Percentiles rank a stretch among this genome's conserved stretches.
These are phyloP conservation scores for Agonopterix subpropinquella DNA, from an alignment of 2,888 invertebrate genomes.

Conservation along the genomic window DNA sequence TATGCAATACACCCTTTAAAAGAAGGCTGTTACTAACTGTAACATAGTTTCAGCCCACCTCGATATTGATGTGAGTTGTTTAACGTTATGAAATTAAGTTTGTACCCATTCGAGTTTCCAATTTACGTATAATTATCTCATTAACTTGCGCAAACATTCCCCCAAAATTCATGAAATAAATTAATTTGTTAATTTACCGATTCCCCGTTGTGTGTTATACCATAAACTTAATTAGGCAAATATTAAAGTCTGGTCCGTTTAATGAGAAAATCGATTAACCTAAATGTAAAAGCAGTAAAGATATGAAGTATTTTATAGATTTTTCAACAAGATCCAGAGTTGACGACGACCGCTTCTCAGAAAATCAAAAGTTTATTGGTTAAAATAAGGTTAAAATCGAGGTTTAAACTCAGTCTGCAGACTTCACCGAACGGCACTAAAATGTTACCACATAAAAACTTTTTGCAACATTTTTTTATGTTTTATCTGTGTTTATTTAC, in stretches of 20 bases:
- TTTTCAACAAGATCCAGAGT: neutral
- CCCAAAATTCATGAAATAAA: too few relatives aligned
- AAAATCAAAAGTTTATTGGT: constrained; percentile 1
- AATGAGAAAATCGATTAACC: constrained; percentile 12
- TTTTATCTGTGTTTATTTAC: neutral
- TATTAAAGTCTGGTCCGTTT: constrained; percentile 2
- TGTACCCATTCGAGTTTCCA: too few relatives aligned
- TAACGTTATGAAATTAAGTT: too few relatives aligned
- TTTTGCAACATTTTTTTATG: neutral
- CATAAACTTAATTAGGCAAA: constrained; percentile 1
- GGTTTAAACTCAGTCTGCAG: constrained; percentile 1
- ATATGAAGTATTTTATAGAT: constrained; percentile 1
- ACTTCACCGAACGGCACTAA: neutral
- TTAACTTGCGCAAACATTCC: too few relatives aligned
- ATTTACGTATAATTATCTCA: too few relatives aligned
- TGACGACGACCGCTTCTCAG: neutral
- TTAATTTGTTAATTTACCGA: too few relatives aligned
- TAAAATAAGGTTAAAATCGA: neutral
- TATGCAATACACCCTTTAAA: too few relatives aligned
- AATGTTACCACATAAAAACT: constrained; percentile 1
- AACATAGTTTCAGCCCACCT: too few relatives aligned
- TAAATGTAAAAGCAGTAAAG: constrained; percentile 8
- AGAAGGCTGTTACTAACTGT: too few relatives aligned
- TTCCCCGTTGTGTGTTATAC: too few relatives aligned
- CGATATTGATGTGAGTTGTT: too few relatives aligned